Base-by-base conservation (phyloP, 2,113 vertebrate species). In the Aldabrachelys gigantea region DNA sequence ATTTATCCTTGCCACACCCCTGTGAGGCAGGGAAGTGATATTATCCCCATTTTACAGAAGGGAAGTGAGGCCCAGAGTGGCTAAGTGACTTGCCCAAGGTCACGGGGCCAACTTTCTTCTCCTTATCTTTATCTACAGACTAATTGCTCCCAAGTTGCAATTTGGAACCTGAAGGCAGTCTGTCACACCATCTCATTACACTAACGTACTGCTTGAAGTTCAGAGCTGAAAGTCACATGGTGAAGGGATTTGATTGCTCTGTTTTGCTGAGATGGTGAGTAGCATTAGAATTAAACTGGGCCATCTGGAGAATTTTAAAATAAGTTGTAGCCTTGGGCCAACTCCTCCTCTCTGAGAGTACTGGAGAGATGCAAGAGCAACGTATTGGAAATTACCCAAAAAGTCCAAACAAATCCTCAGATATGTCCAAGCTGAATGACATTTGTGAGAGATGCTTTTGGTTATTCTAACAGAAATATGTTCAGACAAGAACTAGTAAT, bases 1-100 rank as follows among this genome's bases (percentile, higher is more conserved):
- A 9, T 17, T 14, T n/a, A 3, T 2, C 3, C 54, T 16, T 47
- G n/a, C n/a, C 4, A 5, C 13, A 10, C 7, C 35, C 35, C 0
- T 0, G 38, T 22, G 52, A 82, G 52, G 22, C 49, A 11, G 3
- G 3, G 50, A 24, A 53, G 2, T 27, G 2, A 31, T 52, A 1
- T 3, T 14, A 13, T 27, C 13, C 31, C 9, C 14, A 24, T 75
- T 89, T 62, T 44, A 8, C 56, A 82, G 83, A 7, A 25, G 41
- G 49, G 16, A 35, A 3, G 3, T 1, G 6, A 87, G 89, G 54
- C 41, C 9, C n/a, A 59, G 57, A 81, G 59, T 69, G 82, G 86
- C n/a, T 0, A 90, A 87, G 2, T 76, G 83, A 41, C 16, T 83
- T 49, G 24, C 62, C 79, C 24, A 56, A 0, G 1, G 0, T 19